Conservation (phyloP, 2,113 vertebrate genomes). For the Polyodon spathula region DNA sequence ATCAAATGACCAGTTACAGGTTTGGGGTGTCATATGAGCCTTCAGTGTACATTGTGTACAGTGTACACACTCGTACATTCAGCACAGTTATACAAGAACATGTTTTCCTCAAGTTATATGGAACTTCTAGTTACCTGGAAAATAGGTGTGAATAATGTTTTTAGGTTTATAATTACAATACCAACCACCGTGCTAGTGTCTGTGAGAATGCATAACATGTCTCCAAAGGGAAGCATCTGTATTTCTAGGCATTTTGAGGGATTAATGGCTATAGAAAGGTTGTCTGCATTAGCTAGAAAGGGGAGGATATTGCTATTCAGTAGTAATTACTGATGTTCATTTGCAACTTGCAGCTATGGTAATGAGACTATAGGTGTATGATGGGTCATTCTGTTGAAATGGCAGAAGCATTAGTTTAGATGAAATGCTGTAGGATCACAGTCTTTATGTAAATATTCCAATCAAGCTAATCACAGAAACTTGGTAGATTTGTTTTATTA, state of each 20-base stretch:
- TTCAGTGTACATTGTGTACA: too few relatives aligned
- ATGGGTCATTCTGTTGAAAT: slow-evolving; percentile 22
- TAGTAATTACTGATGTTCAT: slow-evolving; percentile 27
- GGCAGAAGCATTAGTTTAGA: slow-evolving; percentile 32
- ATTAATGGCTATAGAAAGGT: slow-evolving; percentile 37
- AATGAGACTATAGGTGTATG: slow-evolving; percentile 34
- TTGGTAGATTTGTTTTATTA: too few relatives aligned
- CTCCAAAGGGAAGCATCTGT: slow-evolving; percentile 2
- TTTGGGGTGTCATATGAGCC: too few relatives aligned
- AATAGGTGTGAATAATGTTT: background rate
- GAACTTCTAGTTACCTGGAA: too few relatives aligned
- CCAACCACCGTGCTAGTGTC: background rate
- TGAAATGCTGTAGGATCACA: slow-evolving; percentile 28
- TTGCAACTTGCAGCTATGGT: slow-evolving; percentile 9
- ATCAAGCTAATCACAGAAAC: too few relatives aligned
- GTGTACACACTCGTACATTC: too few relatives aligned
- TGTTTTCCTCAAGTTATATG: too few relatives aligned
- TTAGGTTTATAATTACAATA: slow-evolving; percentile 6
- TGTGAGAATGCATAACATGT: background rate
- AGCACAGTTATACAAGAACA: too few relatives aligned
- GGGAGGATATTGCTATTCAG: slow-evolving; percentile 20
- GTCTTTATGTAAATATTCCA: too few relatives aligned
- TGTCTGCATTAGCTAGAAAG: slow-evolving; percentile 34
- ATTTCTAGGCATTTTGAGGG: slow-evolving; percentile 28
- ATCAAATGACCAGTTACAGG: too few relatives aligned